Evolutionary conservation across 2,797 vertebrate genomes (phyloP).

Genomic region (Allobates femoralis): DNA sequence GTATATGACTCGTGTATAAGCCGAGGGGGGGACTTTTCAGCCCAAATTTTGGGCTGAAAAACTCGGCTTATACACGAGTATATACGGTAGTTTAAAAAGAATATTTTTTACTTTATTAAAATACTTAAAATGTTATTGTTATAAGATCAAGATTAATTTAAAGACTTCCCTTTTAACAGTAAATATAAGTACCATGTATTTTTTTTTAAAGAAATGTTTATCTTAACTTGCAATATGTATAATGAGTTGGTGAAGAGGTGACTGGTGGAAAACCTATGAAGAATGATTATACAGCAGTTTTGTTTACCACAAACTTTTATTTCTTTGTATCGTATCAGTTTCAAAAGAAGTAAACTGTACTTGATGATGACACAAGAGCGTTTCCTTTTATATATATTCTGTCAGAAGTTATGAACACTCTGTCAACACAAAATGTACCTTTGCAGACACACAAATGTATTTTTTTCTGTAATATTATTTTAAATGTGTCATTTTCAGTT

Average conservation of each 20-base stretch:
- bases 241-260: slow-evolving; percentile 7
- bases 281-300: slow-evolving; percentile 20
- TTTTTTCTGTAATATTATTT: slow-evolving; percentile 15
- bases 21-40: no score
- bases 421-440: slow-evolving; percentile 36
- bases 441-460: not conserved
- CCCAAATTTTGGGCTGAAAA: no score
- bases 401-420: slow-evolving; percentile 40
- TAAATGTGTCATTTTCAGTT: slow-evolving; percentile 38
- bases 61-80: no score
- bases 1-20: no score
- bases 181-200: not conserved
- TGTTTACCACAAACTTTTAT: slow-evolving; percentile 39
- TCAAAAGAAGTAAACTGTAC: slow-evolving; percentile 44
- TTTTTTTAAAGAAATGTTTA: not conserved
- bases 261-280: not conserved
- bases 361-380: slow-evolving; percentile 30
- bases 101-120: not conserved
- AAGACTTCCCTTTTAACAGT: not conserved
- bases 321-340: slow-evolving; percentile 40
- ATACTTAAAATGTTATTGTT: not conserved
- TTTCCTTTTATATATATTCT: slow-evolving; percentile 48
- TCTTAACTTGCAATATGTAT: not conserved
- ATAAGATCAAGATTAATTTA: not conserved
- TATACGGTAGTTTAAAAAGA: no score